phyloP scores from a whole-genome alignment of 2,888 invertebrate genomes.

The Drosophila longiperda region DNA sequence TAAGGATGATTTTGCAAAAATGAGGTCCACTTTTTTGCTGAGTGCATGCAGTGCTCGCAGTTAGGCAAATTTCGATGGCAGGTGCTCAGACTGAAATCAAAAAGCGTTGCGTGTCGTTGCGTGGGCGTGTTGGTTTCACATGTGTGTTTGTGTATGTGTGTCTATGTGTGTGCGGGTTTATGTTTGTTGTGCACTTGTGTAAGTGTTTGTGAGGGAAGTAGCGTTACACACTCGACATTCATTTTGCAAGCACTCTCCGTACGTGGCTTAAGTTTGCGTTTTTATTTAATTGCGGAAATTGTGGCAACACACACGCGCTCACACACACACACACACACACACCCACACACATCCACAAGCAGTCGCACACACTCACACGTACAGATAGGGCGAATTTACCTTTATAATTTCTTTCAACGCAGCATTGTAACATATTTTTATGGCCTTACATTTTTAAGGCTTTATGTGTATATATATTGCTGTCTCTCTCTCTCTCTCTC shows the following conservation, averaged over 20 bases:
- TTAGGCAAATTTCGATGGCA: conserved; percentile 41
- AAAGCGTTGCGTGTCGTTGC: conserved; percentile 73
- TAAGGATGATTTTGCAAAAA: neutral
- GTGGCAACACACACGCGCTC: conserved; percentile 67
- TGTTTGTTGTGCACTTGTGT: conserved; percentile 1
- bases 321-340: conserved; percentile 31
- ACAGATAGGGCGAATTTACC: conserved; percentile 42
- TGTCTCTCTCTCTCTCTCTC: neutral
- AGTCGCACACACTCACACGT: conserved; percentile 18
- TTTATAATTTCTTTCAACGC: conserved; percentile 75
- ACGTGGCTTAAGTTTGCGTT: conserved; percentile 78
- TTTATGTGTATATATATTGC: conserved; percentile 39
- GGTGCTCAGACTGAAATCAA: conserved; percentile 71
- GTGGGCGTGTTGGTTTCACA: conserved; percentile 37
- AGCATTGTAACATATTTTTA: conserved; percentile 80
- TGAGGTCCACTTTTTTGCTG: neutral
- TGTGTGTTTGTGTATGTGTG: conserved; percentile 2
- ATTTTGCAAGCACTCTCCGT: conserved; percentile 43
- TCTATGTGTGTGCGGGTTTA: conserved; percentile 7
- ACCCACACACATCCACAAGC: conserved; percentile 8
- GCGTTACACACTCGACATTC: conserved; percentile 74
- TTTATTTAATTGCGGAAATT: conserved; percentile 81
- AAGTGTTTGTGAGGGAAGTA: conserved; percentile 44
- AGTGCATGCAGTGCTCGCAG: neutral
- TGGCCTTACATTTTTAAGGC: conserved; percentile 68